Conservation (phyloP, 2,797 vertebrate genomes). For the Phoxinus dragarum region DNA sequence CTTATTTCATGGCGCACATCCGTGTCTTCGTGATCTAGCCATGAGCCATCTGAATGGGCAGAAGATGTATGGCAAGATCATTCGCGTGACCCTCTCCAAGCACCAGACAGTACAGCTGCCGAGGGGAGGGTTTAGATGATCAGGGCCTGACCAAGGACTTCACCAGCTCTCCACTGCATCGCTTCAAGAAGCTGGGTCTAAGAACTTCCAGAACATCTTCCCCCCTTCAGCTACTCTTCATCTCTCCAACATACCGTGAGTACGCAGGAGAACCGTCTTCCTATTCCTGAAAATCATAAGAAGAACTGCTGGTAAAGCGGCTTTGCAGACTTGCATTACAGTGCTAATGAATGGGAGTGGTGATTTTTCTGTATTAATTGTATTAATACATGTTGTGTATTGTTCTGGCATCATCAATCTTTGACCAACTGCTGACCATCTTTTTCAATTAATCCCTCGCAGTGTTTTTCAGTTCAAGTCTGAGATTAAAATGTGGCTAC, state of each 20-base stretch:
- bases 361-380: constrained; percentile 17
- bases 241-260: constrained; percentile 95
- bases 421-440: constrained; percentile 24
- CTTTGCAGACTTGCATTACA: not conserved
- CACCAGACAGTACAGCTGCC: constrained; percentile 97
- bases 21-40: constrained; percentile 74
- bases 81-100: constrained; percentile 96
- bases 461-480: constrained; percentile 21
- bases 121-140: constrained; percentile 96
- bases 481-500: constrained; percentile 25
- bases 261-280: not conserved
- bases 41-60: constrained; percentile 99
- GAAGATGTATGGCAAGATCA: constrained; percentile 98
- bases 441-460: constrained; percentile 30
- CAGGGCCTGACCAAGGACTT: constrained; percentile 98
- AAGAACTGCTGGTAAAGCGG: not conserved
- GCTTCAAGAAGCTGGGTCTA: constrained; percentile 98
- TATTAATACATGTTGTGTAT: not conserved
- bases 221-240: constrained; percentile 97
- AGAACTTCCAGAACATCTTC: constrained; percentile 99
- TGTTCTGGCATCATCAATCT: constrained; percentile 23
- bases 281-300: not conserved
- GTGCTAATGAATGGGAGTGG: not conserved
- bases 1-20: not conserved
- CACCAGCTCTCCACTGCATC: constrained; percentile 94